Evolutionary conservation across 2,797 vertebrate genomes (phyloP).

Genomic region (Gymnopithys bicolor): DNA sequence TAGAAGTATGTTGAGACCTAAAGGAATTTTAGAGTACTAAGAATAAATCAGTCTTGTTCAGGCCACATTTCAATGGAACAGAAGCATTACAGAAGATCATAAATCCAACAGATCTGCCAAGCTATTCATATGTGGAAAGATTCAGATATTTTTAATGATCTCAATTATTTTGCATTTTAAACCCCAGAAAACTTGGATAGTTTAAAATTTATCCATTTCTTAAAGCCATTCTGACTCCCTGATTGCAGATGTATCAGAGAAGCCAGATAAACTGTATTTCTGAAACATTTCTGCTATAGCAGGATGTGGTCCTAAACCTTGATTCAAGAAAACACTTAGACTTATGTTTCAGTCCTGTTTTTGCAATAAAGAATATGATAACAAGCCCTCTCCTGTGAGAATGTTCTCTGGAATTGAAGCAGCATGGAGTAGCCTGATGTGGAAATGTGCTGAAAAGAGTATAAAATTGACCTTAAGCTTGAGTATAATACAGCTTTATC

Average conservation of each 20-base stretch:
- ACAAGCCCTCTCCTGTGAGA: not conserved
- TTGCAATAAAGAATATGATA: not conserved
- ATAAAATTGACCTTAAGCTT: not conserved
- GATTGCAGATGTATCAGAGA: not conserved
- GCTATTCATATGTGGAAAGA: not conserved
- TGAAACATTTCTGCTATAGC: not conserved
- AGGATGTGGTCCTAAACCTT: not conserved
- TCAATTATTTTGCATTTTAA: not conserved
- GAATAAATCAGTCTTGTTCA: not conserved
- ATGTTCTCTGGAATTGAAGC: not conserved
- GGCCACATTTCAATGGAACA: not conserved
- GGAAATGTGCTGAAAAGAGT: slow-evolving; percentile 5
- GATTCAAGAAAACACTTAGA: not conserved
- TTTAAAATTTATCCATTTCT: not conserved
- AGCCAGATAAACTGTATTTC: not conserved
- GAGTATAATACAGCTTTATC: not conserved
- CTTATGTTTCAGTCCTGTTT: not conserved
- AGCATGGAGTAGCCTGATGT: not conserved
- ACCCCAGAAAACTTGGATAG: not conserved
- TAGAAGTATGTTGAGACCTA: not conserved
- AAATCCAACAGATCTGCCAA: not conserved
- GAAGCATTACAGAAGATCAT: rapidly evolving
- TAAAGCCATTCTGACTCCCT: not conserved
- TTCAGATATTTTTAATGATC: not conserved
- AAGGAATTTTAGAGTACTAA: not conserved